Base-by-base conservation (phyloP, 2,113 vertebrate genomes). In the Rhinichthys klamathensis region DNA sequence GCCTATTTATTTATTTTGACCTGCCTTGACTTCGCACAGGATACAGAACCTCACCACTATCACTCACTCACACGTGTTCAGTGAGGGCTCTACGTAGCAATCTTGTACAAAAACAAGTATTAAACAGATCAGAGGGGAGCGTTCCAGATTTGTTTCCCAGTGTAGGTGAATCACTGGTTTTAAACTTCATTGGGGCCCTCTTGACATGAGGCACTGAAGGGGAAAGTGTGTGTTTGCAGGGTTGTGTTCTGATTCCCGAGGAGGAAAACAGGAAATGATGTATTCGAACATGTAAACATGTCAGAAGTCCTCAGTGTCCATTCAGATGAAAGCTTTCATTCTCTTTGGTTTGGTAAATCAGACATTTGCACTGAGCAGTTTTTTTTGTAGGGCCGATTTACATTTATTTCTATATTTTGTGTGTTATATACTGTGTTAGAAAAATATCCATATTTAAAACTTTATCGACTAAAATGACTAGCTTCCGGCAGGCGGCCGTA, bases 221-320 rank as follows among this genome's bases (percentile, higher is more conserved):
- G 74, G 73, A 78, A 67, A 54, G 49, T 35, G 49, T 35, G n/a
- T 76, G n/a, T 69, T 76, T 23, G 65, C 21, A 4, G 54, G 80
- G 25, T 73, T 67, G 27, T 15, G 41, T 76, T 69, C 79, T 67
- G 80, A 88, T 80, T 51, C 63, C 44, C 5, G 38, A 72, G 44
- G 2, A 84, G 21, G 27, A 51, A 84, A 86, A 88, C 61, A 65
- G 82, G 78, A 89, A 86, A 80, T 67, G 16, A 54, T 73, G 70
- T 65, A 44, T 60, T 80, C 27, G 44, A 74, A 15, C 58, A 46
- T 84, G 75, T 85, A 72, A 75, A 82, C 54, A 18, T 58, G 46
- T 87, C 76, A 35, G 41, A 60, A 32, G 54, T 35, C n/a, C 27
- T 21, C 18, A 25, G 70, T 69, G 41, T 86, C 51, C 8, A 15